phyloP scores from a whole-genome alignment of 2,888 invertebrate genomes.

The Amphipyra berbera region DNA sequence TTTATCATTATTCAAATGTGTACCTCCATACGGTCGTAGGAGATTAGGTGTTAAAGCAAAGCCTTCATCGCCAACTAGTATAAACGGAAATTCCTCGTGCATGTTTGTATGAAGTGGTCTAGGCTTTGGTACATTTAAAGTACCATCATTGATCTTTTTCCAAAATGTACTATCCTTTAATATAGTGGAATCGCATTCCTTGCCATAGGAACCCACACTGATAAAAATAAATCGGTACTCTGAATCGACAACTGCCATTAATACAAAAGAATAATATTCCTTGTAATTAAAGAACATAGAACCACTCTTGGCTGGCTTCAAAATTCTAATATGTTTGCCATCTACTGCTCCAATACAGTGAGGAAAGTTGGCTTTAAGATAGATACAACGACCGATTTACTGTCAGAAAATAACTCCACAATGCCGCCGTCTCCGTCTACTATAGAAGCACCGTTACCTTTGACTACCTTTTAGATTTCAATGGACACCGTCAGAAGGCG shows the following conservation, averaged over 20 bases:
- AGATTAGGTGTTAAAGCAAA: slow-evolving; percentile 53
- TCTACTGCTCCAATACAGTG: slow-evolving; percentile 15
- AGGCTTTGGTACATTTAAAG: slow-evolving; percentile 48
- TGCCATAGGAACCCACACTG: slow-evolving; percentile 48
- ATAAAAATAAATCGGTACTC: slow-evolving; percentile 51
- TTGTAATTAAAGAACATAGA: slow-evolving; percentile 23
- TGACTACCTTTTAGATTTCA: too few species aligned
- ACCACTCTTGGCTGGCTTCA: slow-evolving; percentile 29
- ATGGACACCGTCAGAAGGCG: too few species aligned
- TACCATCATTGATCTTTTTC: slow-evolving; percentile 48
- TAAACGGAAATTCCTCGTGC: slow-evolving; percentile 43
- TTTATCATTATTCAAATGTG: slow-evolving; percentile 49
- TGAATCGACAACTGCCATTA: slow-evolving; percentile 52
- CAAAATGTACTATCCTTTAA: slow-evolving; percentile 54
- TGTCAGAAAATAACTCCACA: too few species aligned
- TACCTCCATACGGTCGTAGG: slow-evolving; percentile 33
- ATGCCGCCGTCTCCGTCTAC: too few species aligned
- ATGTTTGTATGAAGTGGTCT: slow-evolving; percentile 46
- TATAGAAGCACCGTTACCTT: too few species aligned
- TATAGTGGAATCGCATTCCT: slow-evolving; percentile 51
- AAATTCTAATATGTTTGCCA: slow-evolving; percentile 26
- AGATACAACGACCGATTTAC: too few species aligned
- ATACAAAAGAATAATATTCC: slow-evolving; percentile 31
- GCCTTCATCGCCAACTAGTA: slow-evolving; percentile 52
- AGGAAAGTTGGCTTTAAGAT: slow-evolving; percentile 28